phyloP scores from a whole-genome alignment of 35 echinoderm and acorn worm genomes.

The Stichopus chloronotus region DNA sequence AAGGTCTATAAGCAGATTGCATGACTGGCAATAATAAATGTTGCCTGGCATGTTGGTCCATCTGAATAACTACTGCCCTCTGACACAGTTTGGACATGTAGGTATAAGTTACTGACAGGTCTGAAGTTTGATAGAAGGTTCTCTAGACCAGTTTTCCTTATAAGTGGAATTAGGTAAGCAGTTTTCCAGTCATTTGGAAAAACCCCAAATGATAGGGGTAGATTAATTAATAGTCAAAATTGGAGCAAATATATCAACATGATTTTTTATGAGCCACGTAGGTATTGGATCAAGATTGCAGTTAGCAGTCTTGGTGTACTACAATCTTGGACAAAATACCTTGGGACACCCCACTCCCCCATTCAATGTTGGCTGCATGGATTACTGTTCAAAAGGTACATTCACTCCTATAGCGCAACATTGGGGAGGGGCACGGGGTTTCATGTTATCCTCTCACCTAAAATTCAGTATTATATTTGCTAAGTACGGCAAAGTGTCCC shows the following conservation, averaged over 20 bases:
- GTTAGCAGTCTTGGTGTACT: slow-evolving; percentile 2
- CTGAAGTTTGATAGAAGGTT: slow-evolving; percentile 16
- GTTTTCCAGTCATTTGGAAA: slow-evolving; percentile 26
- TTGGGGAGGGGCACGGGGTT: too few species aligned
- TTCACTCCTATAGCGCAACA: too few species aligned
- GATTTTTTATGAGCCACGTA: background rate
- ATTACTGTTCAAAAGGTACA: too few species aligned
- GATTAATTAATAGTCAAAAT: slow-evolving; percentile 1
- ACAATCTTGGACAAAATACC: too few species aligned
- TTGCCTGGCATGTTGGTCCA: background rate
- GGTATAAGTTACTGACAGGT: slow-evolving; percentile 22
- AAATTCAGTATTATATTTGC: too few species aligned
- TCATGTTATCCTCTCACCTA: too few species aligned
- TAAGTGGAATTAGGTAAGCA: background rate
- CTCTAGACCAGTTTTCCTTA: background rate
- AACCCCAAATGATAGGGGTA: slow-evolving; percentile 30
- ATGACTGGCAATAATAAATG: slow-evolving; percentile 28
- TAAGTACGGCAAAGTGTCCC: too few species aligned
- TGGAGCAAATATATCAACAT: slow-evolving; percentile 6
- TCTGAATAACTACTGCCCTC: slow-evolving; percentile 7
- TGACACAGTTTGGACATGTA: background rate
- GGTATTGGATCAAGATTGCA: slow-evolving; percentile 30
- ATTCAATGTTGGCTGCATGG: too few species aligned
- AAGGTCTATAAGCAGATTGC: background rate
- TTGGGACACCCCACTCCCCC: too few species aligned